Evolutionary conservation across 1,140 invertebrate genomes (phyloP), one percentile per base, ranked within the genome.

Genomic region (Aphelenchoides besseyi): DNA sequence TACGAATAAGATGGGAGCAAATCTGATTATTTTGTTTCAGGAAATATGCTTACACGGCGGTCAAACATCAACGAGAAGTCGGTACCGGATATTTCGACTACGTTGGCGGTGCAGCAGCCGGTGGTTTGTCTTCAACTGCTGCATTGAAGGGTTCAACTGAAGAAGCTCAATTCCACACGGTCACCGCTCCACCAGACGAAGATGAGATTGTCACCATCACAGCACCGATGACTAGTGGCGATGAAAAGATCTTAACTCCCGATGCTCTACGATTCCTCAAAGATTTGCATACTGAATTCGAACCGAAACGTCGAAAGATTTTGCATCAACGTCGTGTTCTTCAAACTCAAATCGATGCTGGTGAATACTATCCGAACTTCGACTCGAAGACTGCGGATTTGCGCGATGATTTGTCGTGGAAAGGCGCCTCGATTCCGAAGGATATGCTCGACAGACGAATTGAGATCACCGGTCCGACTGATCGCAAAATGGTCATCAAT

Each of bases 401-500:
- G 16, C 73, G 82, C 1, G 69, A 71, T 9, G 81, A 84, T 63
- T 26, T 53, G 23, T 64, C 53, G 9, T 83, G 82, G 82, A 67
- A 70, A 3, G 78, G 82, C 29, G 69, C 81, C 23, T 36, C 63
- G 23, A 83, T 83, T 68, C 82, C 82, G 0, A 29, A 67, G 2
- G 82, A 83, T 41, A 55, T 72, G 71, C 23, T 33, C 8, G 78
- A 83, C 53, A 78, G 85, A 35, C 75, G 84, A 30, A 85, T 85
- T 28, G 85, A 85, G 74, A 85, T 85, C 48, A 85, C 85, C 33
- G 85, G 85, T 5, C 85, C 85, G 41, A 85, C 85, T 8, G 85
- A 85, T 37, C 71, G 85, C n/a, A 85, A 85, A 69, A 85, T 85
- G 85, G 82, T 85, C 16, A 86, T 85, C 68, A 85, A 85, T 59